These are phyloP conservation scores for Hydropsyche betteni DNA, from an alignment of 2,888 invertebrate species.

Conservation along the genomic window DNA sequence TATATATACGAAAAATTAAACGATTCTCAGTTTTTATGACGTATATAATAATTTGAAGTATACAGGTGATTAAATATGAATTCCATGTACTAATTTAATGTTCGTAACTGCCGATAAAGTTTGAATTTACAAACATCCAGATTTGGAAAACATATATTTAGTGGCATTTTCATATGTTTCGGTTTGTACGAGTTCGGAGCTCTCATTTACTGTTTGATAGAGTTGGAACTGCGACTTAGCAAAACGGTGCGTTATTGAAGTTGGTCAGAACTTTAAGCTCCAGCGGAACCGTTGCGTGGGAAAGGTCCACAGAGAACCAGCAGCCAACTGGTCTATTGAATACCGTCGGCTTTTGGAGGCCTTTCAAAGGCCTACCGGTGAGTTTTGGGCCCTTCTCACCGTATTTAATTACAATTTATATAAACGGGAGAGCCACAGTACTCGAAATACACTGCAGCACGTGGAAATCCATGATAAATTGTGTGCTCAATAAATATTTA, in stretches of 20 bases:
- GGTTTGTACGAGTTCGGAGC: not conserved
- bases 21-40: too few species aligned
- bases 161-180: not conserved
- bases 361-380: conserved; percentile 35
- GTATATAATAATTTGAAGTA: too few species aligned
- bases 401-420: conserved; percentile 47
- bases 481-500: not conserved
- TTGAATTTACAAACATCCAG: too few species aligned
- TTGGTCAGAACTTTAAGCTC: conserved; percentile 37
- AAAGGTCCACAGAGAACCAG: conserved; percentile 17
- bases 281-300: conserved; percentile 24
- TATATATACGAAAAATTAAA: too few species aligned
- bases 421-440: not conserved
- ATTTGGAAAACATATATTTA: too few species aligned
- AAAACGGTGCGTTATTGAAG: conserved; percentile 44
- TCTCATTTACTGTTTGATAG: conserved; percentile 19
- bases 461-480: too few species aligned
- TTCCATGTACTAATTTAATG: too few species aligned
- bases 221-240: conserved; percentile 23
- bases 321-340: conserved; percentile 20
- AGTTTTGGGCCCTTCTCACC: conserved; percentile 4
- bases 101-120: too few species aligned
- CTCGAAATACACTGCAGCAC: not conserved
- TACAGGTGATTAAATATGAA: too few species aligned
- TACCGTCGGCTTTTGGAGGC: conserved; percentile 4